Percentiles rank a stretch among this genome's conserved stretches.
Conservation (phyloP, 2,113 vertebrate species). For the Spea bombifrons region DNA sequence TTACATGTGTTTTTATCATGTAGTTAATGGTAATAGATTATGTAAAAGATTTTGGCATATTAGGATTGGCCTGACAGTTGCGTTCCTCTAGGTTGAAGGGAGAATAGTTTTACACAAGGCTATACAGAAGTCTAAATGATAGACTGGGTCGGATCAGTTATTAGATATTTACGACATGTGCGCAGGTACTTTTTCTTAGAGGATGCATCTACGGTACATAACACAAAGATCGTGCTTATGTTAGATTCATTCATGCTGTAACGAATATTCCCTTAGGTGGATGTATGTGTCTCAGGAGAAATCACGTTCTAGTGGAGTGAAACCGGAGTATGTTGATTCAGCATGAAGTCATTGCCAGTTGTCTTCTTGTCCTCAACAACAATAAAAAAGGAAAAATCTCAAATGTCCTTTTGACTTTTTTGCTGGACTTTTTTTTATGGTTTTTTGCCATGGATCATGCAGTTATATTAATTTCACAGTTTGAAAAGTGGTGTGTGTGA, state of each 20-base stretch:
- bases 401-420: not conserved
- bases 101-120: constrained; percentile 21
- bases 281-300: constrained; percentile 35
- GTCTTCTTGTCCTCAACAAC: constrained; percentile 15
- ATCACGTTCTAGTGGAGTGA: constrained; percentile 42
- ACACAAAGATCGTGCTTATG: constrained; percentile 40
- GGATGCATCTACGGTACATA: constrained; percentile 41
- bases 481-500: constrained; percentile 27
- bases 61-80: constrained; percentile 35
- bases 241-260: constrained; percentile 46
- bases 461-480: constrained; percentile 26
- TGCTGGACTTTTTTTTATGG: not conserved
- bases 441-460: constrained; percentile 25
- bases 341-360: constrained; percentile 44
- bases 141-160: constrained; percentile 39
- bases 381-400: not conserved
- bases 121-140: constrained; percentile 32
- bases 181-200: constrained; percentile 38
- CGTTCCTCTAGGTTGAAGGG: constrained; percentile 1
- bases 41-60: constrained; percentile 31
- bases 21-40: constrained; percentile 32
- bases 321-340: constrained; percentile 46
- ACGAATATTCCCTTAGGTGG: constrained; percentile 45
- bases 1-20: constrained; percentile 6
- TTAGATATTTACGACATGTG: constrained; percentile 37